Base-by-base conservation (phyloP, 1,140 invertebrate genomes). In the Diorhabda elongata region DNA sequence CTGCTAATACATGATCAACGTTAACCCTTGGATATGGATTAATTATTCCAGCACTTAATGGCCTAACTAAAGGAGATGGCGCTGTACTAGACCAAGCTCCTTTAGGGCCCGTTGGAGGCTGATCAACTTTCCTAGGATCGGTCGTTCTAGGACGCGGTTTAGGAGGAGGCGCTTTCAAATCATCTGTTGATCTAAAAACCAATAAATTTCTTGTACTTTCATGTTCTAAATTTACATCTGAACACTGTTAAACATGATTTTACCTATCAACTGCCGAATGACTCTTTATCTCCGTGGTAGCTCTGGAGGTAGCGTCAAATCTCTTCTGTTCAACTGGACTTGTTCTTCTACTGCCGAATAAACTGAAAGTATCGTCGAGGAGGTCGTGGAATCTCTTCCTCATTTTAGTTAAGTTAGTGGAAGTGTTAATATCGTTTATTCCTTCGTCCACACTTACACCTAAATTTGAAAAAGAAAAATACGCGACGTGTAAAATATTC, bases 331-430 rank as follows among this genome's bases (percentile, higher is more conserved):
- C 78, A 61, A 79, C 79, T 44, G 80, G 79, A 71, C 83, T 86
- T 3, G 75, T 79, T 58, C 85, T 83, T 71, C 83, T 81, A 63
- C 81, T 86, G 47, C 85, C 85, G 73, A 89, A 89, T 43, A 89
- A 81, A 71, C 84, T 88, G 76, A 89, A 88, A 2, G 88, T 88
- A 70, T 90, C 88, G 73, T 90, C 89, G 11, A 90, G 79, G 5
- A 90, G 82, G 68, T 89, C 87, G 73, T 90, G 86, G 69, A 90
- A 88, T 64, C 88, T 79, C 75, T 84, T 84, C 45, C 87, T 81
- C 77, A 88, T 87, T 69, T 84, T 83, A 4, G 87, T 84, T 5
- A 87, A 82, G 64, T 81, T 80, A 3, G 63, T 70, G 42, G 72
- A 6, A 11, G 68, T 52, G 64, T 75, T 76, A 5, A 73, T 26